Base-by-base conservation (phyloP, 23 tunicate species). In the Ascidia mentula region DNA sequence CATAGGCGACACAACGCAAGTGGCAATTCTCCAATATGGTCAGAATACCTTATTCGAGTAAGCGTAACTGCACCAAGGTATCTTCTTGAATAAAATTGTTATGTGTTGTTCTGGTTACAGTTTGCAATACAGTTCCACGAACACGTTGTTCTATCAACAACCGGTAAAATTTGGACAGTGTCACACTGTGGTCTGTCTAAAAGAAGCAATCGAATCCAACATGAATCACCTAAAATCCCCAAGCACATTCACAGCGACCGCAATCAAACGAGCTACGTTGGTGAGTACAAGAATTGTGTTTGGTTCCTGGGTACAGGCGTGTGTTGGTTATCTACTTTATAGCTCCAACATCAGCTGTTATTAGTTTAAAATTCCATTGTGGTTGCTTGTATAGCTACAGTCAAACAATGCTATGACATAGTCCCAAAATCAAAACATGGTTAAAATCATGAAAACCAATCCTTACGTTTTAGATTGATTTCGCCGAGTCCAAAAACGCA, bases 21-120 rank as follows among this genome's bases (percentile, higher is more conserved):
- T 81, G 30, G 85, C 60, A 71, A 70, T 81, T 31, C 69, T 81
- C 15, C 85, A 38, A 28, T 81, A 81, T 38, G 77, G 77, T 1
- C 31, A 39, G n/a, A n/a, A n/a, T n/a, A n/a, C n/a, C n/a, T n/a
- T n/a, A n/a, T n/a, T n/a, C n/a, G n/a, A n/a, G n/a, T n/a, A n/a
- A n/a, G n/a, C n/a, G n/a, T n/a, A n/a, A n/a, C n/a, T n/a, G n/a
- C n/a, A n/a, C n/a, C n/a, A n/a, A n/a, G n/a, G n/a, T n/a, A n/a
- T n/a, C n/a, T n/a, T n/a, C n/a, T n/a, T n/a, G n/a, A n/a, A n/a
- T n/a, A n/a, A n/a, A n/a, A n/a, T n/a, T n/a, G n/a, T n/a, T n/a
- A n/a, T n/a, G n/a, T n/a, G n/a, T n/a, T n/a, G n/a, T n/a, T 31
- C 32, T 31, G 35, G 1, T 71, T 71, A 17, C 74, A 71, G 74